Conservation (phyloP, 2,888 invertebrate species). For the Eupithecia abbreviata region DNA sequence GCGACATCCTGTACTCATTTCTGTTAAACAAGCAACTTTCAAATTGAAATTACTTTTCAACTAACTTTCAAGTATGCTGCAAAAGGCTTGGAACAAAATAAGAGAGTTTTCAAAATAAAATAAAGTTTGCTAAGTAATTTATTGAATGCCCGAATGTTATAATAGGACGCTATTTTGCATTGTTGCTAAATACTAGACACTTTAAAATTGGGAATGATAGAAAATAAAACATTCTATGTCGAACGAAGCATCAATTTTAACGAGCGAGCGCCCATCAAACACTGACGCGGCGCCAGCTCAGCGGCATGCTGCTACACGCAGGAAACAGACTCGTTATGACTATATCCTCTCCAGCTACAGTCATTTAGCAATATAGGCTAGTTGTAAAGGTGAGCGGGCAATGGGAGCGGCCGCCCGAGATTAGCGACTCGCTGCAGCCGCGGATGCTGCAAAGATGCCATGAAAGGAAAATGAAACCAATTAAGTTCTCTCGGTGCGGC, state of each 20-base stretch:
- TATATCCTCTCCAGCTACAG: not conserved
- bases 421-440: conserved; percentile 18
- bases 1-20: conserved; percentile 36
- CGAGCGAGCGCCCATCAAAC: not conserved
- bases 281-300: not conserved
- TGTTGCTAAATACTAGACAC: not conserved
- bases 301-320: not conserved
- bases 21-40: conserved; percentile 32
- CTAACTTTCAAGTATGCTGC: conserved; percentile 7
- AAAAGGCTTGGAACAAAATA: conserved; percentile 6
- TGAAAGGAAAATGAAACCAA: conserved; percentile 34
- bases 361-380: not conserved
- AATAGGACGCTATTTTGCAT: not conserved
- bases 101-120: not conserved
- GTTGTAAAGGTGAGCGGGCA: not conserved
- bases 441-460: conserved; percentile 15
- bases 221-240: not conserved
- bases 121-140: conserved; percentile 2
- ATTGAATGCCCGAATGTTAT: not conserved
- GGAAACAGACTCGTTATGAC: not conserved
- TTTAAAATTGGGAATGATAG: not conserved
- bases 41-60: conserved; percentile 11
- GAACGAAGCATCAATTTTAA: not conserved
- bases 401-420: conserved; percentile 1
- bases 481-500: conserved; percentile 17